These are phyloP conservation scores for Lasius platythorax DNA, from an alignment of 2,888 invertebrate species.

Conservation along the genomic window DNA sequence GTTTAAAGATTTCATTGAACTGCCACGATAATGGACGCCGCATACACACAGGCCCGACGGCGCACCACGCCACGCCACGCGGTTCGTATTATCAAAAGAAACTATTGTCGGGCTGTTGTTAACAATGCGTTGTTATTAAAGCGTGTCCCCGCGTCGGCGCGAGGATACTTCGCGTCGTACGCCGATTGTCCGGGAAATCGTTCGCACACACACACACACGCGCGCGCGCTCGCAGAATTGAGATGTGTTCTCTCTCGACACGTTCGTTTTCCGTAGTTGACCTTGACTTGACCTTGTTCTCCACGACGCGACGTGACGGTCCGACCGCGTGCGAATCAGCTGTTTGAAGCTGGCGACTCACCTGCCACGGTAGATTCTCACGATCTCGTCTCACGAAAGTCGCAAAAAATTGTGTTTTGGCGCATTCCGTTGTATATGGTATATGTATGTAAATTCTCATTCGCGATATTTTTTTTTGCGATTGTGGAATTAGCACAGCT, in stretches of 20 bases:
- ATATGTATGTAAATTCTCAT: neutral
- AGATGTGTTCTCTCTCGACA: conserved; percentile 58
- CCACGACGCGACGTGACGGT: conserved; percentile 28
- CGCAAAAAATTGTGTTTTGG: conserved; percentile 40
- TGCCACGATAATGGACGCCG: conserved; percentile 76
- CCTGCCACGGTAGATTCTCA: conserved; percentile 17
- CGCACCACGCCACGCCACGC: conserved; percentile 48
- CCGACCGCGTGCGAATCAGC: conserved; percentile 45
- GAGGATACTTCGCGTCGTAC: conserved; percentile 57
- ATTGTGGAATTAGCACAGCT: conserved; percentile 38
- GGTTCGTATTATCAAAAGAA: conserved; percentile 80
- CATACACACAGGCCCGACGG: conserved; percentile 58
- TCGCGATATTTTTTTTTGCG: conserved; percentile 8
- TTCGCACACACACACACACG: neutral
- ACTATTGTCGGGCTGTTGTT: conserved; percentile 80
- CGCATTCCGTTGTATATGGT: neutral
- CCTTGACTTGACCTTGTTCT: conserved; percentile 44
- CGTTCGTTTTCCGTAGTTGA: conserved; percentile 43
- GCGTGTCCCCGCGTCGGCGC: conserved; percentile 63
- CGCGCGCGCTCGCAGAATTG: conserved; percentile 21
- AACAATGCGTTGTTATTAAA: conserved; percentile 80
- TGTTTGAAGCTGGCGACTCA: conserved; percentile 29
- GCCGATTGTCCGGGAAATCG: conserved; percentile 63
- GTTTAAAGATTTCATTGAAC: conserved; percentile 82
- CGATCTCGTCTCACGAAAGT: conserved; percentile 23